Percentiles rank a stretch among this genome's conserved stretches.
phyloP scores from a whole-genome alignment of 2,113 vertebrate species.

The Seriola aureovittata region DNA sequence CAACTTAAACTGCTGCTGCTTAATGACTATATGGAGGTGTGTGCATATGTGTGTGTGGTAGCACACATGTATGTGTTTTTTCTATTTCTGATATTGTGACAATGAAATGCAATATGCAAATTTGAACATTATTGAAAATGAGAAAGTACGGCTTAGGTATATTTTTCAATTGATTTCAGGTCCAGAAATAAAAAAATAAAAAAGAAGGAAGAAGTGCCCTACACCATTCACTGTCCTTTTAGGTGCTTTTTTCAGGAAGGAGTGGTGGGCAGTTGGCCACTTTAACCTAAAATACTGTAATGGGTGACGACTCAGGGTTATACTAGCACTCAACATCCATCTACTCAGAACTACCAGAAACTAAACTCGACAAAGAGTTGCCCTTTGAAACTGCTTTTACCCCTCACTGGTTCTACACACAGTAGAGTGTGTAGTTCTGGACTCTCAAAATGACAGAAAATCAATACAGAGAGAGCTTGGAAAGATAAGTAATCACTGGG shows the following conservation, averaged over 20 bases:
- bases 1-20: no score
- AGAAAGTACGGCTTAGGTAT: background rate
- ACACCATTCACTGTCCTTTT: slow-evolving; percentile 64
- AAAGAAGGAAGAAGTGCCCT: slow-evolving; percentile 10
- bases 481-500: slow-evolving; percentile 21
- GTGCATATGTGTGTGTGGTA: no score
- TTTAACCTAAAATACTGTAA: slow-evolving; percentile 84
- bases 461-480: slow-evolving; percentile 43
- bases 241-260: slow-evolving; percentile 55
- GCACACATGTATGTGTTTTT: no score
- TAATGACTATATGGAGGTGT: no score
- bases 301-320: slow-evolving; percentile 74
- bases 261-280: slow-evolving; percentile 80
- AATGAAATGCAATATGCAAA: background rate
- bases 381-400: slow-evolving; percentile 76
- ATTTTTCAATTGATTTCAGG: slow-evolving; percentile 26
- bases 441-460: slow-evolving; percentile 64
- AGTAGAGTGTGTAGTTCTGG: slow-evolving; percentile 36
- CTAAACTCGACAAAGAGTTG: slow-evolving; percentile 67
- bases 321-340: slow-evolving; percentile 82
- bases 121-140: background rate
- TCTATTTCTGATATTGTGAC: no score
- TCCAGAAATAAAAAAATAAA: slow-evolving; percentile 17
- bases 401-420: slow-evolving; percentile 50
- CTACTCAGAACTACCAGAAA: slow-evolving; percentile 72